phyloP scores from a whole-genome alignment of 2,888 invertebrate species.

The Seira ritae region DNA sequence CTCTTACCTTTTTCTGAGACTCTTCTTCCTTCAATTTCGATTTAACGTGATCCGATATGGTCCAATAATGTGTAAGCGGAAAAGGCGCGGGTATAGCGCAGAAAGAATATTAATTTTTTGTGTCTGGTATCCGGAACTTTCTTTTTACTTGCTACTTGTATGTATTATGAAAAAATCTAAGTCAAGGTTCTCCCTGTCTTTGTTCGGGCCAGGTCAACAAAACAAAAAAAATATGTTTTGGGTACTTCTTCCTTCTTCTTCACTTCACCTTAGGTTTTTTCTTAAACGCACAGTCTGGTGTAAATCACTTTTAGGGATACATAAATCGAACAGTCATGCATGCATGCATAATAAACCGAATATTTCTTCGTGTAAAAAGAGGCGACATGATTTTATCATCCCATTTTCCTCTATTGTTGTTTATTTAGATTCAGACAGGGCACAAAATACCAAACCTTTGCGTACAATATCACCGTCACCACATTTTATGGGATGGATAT shows the following conservation, averaged over 20 bases:
- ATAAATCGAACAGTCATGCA: background rate
- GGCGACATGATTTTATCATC: background rate
- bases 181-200: constrained; percentile 45
- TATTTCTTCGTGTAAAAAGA: background rate
- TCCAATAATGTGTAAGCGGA: no score
- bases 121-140: constrained; percentile 39
- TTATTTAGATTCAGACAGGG: background rate
- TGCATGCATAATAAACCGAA: constrained; percentile 12
- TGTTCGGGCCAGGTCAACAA: constrained; percentile 51
- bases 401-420: background rate
- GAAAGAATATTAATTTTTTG: background rate
- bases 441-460: no score
- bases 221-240: constrained; percentile 26
- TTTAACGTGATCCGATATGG: no score
- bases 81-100: no score
- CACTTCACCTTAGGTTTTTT: no score
- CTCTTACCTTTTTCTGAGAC: background rate
- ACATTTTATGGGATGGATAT: constrained; percentile 17
- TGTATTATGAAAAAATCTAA: constrained; percentile 20
- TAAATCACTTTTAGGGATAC: no score
- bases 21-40: no score
- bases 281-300: no score
- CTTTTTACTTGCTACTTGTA: constrained; percentile 26
- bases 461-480: background rate
- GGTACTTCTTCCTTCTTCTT: background rate